These are phyloP conservation scores for Drosophila leontia DNA, from an alignment of 1,140 invertebrate species.

Conservation along the genomic window DNA sequence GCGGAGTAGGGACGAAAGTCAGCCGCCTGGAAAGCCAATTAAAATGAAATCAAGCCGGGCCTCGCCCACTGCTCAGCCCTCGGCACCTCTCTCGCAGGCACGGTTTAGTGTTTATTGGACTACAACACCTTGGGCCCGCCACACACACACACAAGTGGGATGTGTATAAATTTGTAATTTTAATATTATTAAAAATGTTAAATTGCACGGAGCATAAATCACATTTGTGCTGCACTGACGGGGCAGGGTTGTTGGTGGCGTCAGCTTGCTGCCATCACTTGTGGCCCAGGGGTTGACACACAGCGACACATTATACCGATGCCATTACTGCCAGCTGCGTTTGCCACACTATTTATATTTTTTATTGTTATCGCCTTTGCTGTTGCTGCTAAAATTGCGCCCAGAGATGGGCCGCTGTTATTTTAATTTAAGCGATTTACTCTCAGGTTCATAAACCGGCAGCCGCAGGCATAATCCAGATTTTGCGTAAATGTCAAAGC, in stretches of 20 bases:
- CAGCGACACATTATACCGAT: constrained; percentile 56
- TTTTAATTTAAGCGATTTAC: constrained; percentile 82
- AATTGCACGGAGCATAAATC: constrained; percentile 79
- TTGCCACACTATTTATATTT: constrained; percentile 80
- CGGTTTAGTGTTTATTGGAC: constrained; percentile 67
- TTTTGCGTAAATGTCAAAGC: constrained; percentile 52
- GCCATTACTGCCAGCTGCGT: constrained; percentile 75
- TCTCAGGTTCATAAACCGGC: constrained; percentile 54
- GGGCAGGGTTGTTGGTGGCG: constrained; percentile 31
- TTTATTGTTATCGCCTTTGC: constrained; percentile 48
- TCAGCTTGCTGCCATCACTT: constrained; percentile 69
- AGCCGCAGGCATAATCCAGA: constrained; percentile 55
- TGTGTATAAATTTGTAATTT: constrained; percentile 78
- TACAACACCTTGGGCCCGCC: constrained; percentile 57
- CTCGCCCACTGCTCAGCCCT: constrained; percentile 8
- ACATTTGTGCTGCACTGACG: constrained; percentile 46
- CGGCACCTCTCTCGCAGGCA: not conserved
- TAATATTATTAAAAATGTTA: constrained; percentile 82
- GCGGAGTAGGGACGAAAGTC: constrained; percentile 9
- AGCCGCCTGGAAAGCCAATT: constrained; percentile 55
- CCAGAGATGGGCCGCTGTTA: constrained; percentile 27
- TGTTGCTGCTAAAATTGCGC: constrained; percentile 18
- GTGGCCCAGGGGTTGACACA: constrained; percentile 55
- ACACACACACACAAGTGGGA: constrained; percentile 25
- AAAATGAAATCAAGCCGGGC: constrained; percentile 52